Conservation (phyloP, 1,140 invertebrate species). For the Teleogryllus occipitalis region DNA sequence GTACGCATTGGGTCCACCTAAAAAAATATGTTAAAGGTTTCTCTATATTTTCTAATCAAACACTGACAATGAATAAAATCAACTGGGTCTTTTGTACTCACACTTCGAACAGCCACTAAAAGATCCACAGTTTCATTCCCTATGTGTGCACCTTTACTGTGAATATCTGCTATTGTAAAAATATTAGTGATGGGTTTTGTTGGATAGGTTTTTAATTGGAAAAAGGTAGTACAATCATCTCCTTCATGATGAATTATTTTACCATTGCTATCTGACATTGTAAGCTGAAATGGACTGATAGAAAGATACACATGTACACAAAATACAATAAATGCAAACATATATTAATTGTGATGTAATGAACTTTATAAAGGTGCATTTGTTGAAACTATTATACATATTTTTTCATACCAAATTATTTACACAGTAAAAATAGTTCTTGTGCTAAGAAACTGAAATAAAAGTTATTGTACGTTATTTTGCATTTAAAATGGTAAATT, state of each 20-base stretch:
- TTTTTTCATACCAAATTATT: neutral
- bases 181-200: slow-evolving; percentile 41
- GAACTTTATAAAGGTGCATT: neutral
- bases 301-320: neutral
- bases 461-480: neutral
- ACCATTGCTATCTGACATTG: slow-evolving; percentile 48
- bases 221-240: slow-evolving; percentile 38
- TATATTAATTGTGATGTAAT: neutral
- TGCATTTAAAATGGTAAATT: neutral
- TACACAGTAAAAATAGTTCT: neutral
- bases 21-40: slow-evolving; percentile 13
- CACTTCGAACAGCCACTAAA: slow-evolving; percentile 39
- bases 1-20: slow-evolving; percentile 20
- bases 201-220: slow-evolving; percentile 45
- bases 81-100: slow-evolving; percentile 29
- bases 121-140: slow-evolving; percentile 36
- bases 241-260: slow-evolving; percentile 46
- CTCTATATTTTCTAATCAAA: neutral
- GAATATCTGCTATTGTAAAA: slow-evolving; percentile 31
- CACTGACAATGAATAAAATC: too few species aligned
- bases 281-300: slow-evolving; percentile 47
- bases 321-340: neutral
- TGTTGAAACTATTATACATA: neutral
- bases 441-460: neutral
- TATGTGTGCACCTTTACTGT: slow-evolving; percentile 34